Percentiles rank a stretch among this genome's conserved stretches.
These are phyloP conservation scores for Strigamia maritima DNA, from an alignment of 2,888 invertebrate species.

Conservation along the genomic window DNA sequence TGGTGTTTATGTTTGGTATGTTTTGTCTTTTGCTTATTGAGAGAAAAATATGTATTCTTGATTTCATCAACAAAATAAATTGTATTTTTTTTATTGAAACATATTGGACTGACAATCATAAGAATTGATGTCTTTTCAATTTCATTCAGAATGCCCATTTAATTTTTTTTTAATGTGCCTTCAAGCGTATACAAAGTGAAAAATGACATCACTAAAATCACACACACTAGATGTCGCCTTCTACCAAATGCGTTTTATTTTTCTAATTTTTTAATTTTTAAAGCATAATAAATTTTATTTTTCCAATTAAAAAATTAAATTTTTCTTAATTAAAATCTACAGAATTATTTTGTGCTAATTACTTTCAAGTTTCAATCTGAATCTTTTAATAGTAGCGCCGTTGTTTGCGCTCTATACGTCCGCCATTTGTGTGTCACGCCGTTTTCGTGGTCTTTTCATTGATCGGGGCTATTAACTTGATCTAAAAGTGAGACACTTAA, in stretches of 20 bases:
- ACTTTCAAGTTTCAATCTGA: not conserved
- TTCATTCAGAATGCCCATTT: no score
- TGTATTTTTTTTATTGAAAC: no score
- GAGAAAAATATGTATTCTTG: no score
- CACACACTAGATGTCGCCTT: not conserved
- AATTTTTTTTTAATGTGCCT: no score
- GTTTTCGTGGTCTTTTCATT: not conserved
- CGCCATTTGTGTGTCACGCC: conserved; percentile 1
- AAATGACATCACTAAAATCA: no score
- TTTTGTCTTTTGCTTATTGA: no score
- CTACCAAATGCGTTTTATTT: not conserved
- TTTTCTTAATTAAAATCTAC: not conserved
- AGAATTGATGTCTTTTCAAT: no score
- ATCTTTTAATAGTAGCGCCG: not conserved
- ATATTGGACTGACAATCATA: no score
- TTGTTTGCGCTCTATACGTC: not conserved
- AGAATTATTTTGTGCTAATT: not conserved
- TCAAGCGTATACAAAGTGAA: no score
- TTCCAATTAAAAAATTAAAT: not conserved
- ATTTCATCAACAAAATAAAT: no score
- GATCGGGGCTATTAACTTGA: not conserved
- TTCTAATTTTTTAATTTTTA: not conserved
- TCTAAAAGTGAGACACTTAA: not conserved
- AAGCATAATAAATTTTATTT: not conserved
- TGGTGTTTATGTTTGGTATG: no score